A percentile compares a stretch with the other conserved stretches of the same genome.
Evolutionary conservation across 2,113 vertebrate genomes (phyloP).

Genomic region (Caretta caretta): DNA sequence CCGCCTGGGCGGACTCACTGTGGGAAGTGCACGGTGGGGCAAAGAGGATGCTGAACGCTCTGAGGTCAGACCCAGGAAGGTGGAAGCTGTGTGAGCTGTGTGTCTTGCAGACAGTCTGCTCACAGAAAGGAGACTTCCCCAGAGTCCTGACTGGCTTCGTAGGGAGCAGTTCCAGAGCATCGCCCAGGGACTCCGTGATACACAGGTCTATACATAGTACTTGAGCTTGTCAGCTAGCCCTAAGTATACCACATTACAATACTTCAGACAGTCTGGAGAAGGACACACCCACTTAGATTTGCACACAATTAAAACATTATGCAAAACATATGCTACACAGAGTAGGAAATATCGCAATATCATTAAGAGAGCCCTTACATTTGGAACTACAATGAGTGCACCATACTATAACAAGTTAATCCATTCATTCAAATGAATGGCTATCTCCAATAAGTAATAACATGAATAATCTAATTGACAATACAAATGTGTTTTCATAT

Average conservation of each 20-base stretch:
- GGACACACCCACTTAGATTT: neutral
- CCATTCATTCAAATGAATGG: neutral
- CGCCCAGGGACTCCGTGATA: neutral
- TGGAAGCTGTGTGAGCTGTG: too few species aligned
- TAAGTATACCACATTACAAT: accelerated
- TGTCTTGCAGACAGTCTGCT: too few species aligned
- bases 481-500: neutral
- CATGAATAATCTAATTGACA: neutral
- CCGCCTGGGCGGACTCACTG: too few species aligned
- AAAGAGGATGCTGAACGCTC: too few species aligned
- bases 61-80: too few species aligned
- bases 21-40: too few species aligned
- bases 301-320: accelerated
- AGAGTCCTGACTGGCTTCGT: too few species aligned
- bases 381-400: neutral
- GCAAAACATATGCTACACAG: neutral
- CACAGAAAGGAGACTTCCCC: too few species aligned
- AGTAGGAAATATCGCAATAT: neutral
- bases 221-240: neutral
- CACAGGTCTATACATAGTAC: neutral
- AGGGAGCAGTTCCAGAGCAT: too few species aligned
- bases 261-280: neutral
- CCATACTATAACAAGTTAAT: neutral
- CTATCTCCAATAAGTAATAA: neutral
- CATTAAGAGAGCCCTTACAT: neutral